phyloP scores from a whole-genome alignment of 2,113 vertebrate species.

The Heterotilapia buettikoferi region DNA sequence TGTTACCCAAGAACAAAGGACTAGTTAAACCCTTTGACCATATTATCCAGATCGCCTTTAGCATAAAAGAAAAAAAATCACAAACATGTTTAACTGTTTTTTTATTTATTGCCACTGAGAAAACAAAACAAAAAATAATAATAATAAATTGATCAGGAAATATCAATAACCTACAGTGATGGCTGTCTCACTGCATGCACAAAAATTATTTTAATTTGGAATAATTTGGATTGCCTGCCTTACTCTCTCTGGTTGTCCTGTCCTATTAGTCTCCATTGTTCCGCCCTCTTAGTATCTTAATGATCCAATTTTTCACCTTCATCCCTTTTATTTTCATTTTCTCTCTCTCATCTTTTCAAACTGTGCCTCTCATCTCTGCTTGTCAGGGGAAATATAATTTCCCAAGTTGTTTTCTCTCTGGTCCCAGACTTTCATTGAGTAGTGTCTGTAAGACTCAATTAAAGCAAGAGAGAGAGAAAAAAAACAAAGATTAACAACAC shows the following conservation, averaged over 20 bases:
- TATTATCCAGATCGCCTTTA: not conserved
- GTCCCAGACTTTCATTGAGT: conserved; percentile 37
- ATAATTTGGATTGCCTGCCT: not conserved
- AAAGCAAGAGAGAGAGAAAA: conserved; percentile 30
- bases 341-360: not conserved
- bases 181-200: not conserved
- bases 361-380: not conserved
- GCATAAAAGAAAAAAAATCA: not conserved
- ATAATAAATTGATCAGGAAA: not conserved
- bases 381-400: conserved; percentile 6
- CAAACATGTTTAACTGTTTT: not conserved
- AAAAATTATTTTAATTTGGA: not conserved
- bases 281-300: not conserved
- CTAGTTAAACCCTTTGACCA: not conserved
- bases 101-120: not conserved
- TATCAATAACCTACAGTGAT: not conserved
- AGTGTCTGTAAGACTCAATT: conserved; percentile 66
- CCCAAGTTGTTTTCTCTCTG: conserved; percentile 24
- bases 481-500: conserved; percentile 56
- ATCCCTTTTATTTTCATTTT: not conserved
- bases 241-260: not conserved
- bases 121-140: not conserved
- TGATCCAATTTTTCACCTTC: not conserved
- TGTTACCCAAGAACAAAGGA: not conserved
- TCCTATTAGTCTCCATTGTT: not conserved